A percentile compares a stretch with the other conserved stretches of the same genome.
phyloP scores from a whole-genome alignment of 2,888 invertebrate species.

The Sturmia bella region DNA sequence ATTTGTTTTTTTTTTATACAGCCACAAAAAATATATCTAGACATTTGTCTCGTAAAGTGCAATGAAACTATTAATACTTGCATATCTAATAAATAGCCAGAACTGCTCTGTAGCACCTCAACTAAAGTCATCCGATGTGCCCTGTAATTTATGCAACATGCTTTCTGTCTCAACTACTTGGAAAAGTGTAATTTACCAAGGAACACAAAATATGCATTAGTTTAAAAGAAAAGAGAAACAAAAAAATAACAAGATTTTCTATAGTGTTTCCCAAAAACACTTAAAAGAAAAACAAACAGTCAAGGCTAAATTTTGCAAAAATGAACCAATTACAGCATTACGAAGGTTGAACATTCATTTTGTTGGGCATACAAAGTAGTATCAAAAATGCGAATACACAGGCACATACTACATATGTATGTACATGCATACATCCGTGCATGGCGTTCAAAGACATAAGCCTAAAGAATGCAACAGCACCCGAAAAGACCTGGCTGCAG shows the following conservation, averaged over 20 bases:
- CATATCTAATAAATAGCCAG: no score
- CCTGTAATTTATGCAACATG: neutral
- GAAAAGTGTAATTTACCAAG: neutral
- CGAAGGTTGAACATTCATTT: constrained; percentile 7
- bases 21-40: no score
- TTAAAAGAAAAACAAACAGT: constrained; percentile 22
- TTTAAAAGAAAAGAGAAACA: neutral
- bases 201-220: constrained; percentile 20
- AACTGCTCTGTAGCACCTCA: no score
- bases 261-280: constrained; percentile 19
- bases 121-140: no score
- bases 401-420: neutral
- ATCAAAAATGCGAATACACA: neutral
- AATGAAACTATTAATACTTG: no score
- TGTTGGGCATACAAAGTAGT: neutral
- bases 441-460: no score
- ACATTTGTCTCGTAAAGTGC: no score
- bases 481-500: no score
- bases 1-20: no score
- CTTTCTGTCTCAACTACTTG: neutral
- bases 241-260: neutral
- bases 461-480: no score
- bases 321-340: constrained; percentile 33
- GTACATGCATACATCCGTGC: no score
- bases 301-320: constrained; percentile 35